Conservation (phyloP, 1,140 invertebrate genomes). For the Achatina immaculata region DNA sequence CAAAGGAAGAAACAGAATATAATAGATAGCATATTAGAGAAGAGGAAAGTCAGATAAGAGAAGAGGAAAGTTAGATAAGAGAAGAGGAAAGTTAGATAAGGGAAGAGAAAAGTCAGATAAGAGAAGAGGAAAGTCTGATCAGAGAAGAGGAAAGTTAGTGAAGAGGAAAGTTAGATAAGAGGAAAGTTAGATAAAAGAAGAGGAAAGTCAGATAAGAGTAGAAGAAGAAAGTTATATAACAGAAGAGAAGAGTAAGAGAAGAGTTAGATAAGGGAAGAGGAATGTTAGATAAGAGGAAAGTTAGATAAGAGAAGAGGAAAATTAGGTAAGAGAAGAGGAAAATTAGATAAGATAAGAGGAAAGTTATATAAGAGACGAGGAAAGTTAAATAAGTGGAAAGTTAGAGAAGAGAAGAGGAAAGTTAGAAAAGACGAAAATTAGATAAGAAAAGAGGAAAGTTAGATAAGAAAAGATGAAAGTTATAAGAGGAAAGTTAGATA, state of each 20-base stretch:
- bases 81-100: too few species aligned
- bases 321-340: neutral
- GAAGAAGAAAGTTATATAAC: neutral
- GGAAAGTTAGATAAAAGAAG: neutral
- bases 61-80: too few species aligned
- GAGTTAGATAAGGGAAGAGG: neutral
- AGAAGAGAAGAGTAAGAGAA: neutral
- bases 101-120: too few species aligned
- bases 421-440: too few species aligned
- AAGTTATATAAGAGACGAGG: neutral
- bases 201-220: neutral
- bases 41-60: too few species aligned
- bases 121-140: too few species aligned
- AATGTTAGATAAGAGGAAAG: neutral
- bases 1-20: too few species aligned
- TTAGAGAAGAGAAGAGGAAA: neutral
- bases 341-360: neutral
- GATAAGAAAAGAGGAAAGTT: too few species aligned
- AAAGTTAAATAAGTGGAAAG: neutral
- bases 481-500: too few species aligned
- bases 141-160: too few species aligned
- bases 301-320: neutral
- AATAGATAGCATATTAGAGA: too few species aligned
- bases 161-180: neutral
- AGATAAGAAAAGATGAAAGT: too few species aligned